These are phyloP conservation scores for Drosophila macrospina DNA, from an alignment of 2,888 invertebrate genomes.

Conservation along the genomic window DNA sequence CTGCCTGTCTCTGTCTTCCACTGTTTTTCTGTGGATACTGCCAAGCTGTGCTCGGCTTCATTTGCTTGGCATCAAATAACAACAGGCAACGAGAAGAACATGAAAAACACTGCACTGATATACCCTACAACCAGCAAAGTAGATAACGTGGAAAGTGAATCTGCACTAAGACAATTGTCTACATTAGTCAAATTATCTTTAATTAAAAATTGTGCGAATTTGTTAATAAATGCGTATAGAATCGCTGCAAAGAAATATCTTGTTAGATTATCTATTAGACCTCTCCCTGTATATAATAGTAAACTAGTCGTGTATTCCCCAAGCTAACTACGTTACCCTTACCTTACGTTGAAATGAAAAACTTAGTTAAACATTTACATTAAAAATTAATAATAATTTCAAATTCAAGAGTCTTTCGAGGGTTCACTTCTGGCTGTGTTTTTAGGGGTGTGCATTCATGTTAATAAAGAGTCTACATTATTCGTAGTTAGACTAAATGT, in stretches of 20 bases:
- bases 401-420: neutral
- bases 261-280: too few relatives aligned
- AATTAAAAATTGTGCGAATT: too few relatives aligned
- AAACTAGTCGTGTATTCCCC: neutral
- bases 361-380: neutral
- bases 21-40: neutral
- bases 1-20: neutral
- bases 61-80: conserved; percentile 12
- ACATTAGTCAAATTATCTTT: too few relatives aligned
- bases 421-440: neutral
- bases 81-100: neutral
- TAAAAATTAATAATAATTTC: neutral
- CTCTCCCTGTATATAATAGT: neutral
- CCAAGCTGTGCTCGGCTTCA: conserved; percentile 5
- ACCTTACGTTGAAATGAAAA: neutral
- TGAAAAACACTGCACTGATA: neutral
- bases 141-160: neutral
- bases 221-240: too few relatives aligned
- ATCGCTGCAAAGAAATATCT: neutral
- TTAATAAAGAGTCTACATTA: too few relatives aligned
- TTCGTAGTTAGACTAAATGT: too few relatives aligned
- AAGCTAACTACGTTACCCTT: neutral
- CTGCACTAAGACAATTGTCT: neutral
- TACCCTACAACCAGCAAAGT: conserved; percentile 15
- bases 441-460: neutral